phyloP scores from a whole-genome alignment of 1,140 invertebrate species.

The Nasonia longicornis region DNA sequence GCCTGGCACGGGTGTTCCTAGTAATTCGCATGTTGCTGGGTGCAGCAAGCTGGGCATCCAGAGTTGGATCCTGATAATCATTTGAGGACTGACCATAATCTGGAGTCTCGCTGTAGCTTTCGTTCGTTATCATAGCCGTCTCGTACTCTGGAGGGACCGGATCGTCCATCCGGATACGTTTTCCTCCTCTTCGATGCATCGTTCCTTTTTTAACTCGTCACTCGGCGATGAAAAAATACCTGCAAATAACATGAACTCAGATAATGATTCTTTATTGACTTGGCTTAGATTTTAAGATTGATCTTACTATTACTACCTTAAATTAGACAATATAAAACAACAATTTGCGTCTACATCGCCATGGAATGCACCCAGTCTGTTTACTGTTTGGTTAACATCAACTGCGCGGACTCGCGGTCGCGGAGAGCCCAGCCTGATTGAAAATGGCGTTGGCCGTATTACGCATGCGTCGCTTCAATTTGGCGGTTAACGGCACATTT shows the following conservation, averaged over 20 bases:
- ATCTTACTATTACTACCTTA: background rate
- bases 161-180: conserved; percentile 91
- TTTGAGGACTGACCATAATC: conserved; percentile 66
- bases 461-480: background rate
- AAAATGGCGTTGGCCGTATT: background rate
- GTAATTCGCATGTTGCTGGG: conserved; percentile 67
- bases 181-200: conserved; percentile 87
- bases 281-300: background rate
- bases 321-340: background rate
- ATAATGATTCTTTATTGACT: background rate
- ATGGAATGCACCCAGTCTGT: background rate
- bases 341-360: background rate
- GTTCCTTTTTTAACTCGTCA: conserved; percentile 47
- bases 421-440: too few relatives aligned
- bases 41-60: conserved; percentile 26
- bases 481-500: background rate
- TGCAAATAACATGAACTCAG: background rate
- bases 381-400: background rate
- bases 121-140: conserved; percentile 80
- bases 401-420: too few relatives aligned
- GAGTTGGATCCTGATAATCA: conserved; percentile 35
- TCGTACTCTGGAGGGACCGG: conserved; percentile 87
- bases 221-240: background rate
- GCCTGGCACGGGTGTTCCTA: conserved; percentile 66
- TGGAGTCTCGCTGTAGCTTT: conserved; percentile 67